Evolutionary conservation across 1,140 invertebrate genomes (phyloP).

Genomic region (Eurosta solidaginis): DNA sequence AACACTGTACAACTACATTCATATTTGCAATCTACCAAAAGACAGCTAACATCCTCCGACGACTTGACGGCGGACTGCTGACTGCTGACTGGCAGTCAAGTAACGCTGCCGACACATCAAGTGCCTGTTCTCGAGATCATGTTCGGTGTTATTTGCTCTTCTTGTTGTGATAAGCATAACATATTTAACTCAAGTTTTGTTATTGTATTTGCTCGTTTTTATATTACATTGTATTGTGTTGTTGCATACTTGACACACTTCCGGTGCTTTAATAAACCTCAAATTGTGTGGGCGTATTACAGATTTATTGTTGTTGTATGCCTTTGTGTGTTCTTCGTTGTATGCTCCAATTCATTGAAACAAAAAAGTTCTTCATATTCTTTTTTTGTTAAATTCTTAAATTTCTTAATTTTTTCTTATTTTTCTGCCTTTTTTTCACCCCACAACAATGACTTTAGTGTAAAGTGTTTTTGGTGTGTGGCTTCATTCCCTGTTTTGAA

Average conservation of each 20-base stretch:
- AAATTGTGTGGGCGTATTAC: neutral
- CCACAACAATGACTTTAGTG: neutral
- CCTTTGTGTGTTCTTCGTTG: neutral
- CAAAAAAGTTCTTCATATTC: neutral
- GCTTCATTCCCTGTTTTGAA: conserved; percentile 1
- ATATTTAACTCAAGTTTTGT: neutral
- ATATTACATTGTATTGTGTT: neutral
- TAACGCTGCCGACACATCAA: conserved; percentile 8
- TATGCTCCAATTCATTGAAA: conserved; percentile 9
- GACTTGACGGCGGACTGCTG: neutral
- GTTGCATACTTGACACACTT: conserved; percentile 26
- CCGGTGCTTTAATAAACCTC: neutral
- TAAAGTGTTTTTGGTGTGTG: conserved; percentile 15
- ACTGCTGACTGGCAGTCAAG: neutral
- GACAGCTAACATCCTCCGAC: no score
- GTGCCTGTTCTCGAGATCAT: conserved; percentile 1
- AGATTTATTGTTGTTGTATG: neutral
- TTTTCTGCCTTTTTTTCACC: neutral
- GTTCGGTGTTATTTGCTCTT: neutral
- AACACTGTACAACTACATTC: no score
- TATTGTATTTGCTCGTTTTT: neutral
- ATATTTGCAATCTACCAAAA: no score
- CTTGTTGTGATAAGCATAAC: neutral
- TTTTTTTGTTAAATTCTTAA: neutral
- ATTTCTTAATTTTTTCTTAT: neutral